phyloP scores from a whole-genome alignment of 2,797 vertebrate genomes.

The Cirrhinus molitorella region DNA sequence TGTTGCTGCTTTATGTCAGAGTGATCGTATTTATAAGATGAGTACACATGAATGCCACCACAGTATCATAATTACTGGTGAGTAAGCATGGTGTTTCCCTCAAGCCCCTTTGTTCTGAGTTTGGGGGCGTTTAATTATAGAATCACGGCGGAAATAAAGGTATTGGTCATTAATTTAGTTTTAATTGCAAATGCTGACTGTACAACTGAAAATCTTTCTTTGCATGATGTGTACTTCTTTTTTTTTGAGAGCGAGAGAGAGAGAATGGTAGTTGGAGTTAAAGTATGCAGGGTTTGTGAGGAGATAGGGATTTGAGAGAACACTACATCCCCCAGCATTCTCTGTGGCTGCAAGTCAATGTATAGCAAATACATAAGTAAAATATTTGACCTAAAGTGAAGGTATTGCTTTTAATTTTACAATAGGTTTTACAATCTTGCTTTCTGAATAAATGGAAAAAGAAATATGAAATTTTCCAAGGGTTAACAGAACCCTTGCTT shows the following conservation, averaged over 20 bases:
- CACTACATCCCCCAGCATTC: conserved; percentile 7
- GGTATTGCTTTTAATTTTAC: not conserved
- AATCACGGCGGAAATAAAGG: conserved; percentile 7
- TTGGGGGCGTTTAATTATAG: conserved; percentile 20
- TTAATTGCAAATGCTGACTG: conserved; percentile 6
- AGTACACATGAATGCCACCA: conserved; percentile 14
- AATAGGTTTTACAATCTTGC: too few species aligned
- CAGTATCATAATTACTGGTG: conserved; percentile 8
- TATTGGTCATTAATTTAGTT: conserved; percentile 16
- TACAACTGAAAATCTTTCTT: not conserved
- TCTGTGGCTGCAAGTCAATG: not conserved
- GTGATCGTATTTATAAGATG: not conserved
- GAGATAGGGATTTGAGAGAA: not conserved
- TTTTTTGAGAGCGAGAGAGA: not conserved
- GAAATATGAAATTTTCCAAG: not conserved
- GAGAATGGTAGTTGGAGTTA: not conserved
- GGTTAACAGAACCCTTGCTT: not conserved
- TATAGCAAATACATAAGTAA: not conserved
- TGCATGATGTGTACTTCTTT: not conserved
- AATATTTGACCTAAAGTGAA: not conserved
- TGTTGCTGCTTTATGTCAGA: not conserved
- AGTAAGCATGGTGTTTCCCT: not conserved
- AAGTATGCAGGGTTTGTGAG: not conserved
- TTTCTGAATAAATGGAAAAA: not conserved
- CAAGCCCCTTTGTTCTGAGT: not conserved